phyloP scores from a whole-genome alignment of 2,888 invertebrate genomes.

The Hemaris fuciformis region DNA sequence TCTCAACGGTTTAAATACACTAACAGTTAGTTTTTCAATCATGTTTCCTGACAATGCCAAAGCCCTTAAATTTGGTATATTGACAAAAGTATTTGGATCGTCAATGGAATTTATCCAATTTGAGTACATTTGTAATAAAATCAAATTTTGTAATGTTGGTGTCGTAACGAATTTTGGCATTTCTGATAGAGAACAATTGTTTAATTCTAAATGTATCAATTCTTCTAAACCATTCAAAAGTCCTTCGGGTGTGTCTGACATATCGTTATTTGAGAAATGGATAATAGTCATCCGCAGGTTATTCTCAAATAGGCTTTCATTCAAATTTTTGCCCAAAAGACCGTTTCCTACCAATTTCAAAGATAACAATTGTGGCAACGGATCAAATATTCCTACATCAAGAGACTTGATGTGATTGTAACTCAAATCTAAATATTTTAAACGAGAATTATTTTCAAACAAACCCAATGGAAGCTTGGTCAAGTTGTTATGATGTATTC shows the following conservation, averaged over 20 bases:
- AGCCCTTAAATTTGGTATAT: constrained; percentile 50
- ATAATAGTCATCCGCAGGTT: constrained; percentile 37
- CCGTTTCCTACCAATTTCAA: constrained; percentile 51
- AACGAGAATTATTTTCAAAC: constrained; percentile 48
- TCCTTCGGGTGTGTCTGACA: constrained; percentile 41
- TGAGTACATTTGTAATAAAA: constrained; percentile 47
- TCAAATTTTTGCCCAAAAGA: constrained; percentile 43
- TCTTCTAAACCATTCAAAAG: constrained; percentile 39
- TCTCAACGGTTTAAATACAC: constrained; percentile 49
- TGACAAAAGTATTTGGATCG: constrained; percentile 36
- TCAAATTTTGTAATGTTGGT: constrained; percentile 52
- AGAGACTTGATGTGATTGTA: constrained; percentile 42
- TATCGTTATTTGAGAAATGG: constrained; percentile 54
- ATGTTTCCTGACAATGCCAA: constrained; percentile 54
- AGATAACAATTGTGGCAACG: constrained; percentile 39
- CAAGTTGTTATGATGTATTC: constrained; percentile 51
- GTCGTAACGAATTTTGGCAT: constrained; percentile 52
- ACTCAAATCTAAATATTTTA: constrained; percentile 51
- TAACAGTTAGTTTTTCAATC: constrained; percentile 47
- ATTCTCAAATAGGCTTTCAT: constrained; percentile 43
- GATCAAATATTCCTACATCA: constrained; percentile 48
- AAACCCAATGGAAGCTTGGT: constrained; percentile 46
- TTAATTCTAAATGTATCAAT: constrained; percentile 48
- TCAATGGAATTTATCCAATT: constrained; percentile 52
- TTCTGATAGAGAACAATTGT: constrained; percentile 44